Percentiles rank a stretch among this genome's conserved stretches.
phyloP scores from a whole-genome alignment of 1,140 invertebrate species.

The Uloborus diversus region DNA sequence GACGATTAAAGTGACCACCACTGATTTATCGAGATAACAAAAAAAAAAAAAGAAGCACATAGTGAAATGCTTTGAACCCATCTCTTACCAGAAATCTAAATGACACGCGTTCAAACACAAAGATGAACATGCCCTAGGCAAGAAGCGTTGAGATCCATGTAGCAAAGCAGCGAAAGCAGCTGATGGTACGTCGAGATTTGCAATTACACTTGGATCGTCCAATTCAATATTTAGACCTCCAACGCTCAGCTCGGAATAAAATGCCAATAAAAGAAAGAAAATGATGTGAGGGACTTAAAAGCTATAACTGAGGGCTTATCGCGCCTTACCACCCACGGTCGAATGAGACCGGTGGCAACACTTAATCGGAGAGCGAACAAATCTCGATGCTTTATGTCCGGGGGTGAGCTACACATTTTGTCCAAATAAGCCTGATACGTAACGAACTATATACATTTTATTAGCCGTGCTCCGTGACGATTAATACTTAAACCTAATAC shows the following conservation, averaged over 20 bases:
- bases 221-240: conserved; percentile 55
- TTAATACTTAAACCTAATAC: no score
- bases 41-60: no score
- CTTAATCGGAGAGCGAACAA: conserved; percentile 28
- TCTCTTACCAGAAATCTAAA: background rate
- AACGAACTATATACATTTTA: no score
- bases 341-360: conserved; percentile 54
- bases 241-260: conserved; percentile 33
- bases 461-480: no score
- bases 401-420: conserved; percentile 9
- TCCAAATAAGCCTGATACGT: no score
- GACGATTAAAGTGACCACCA: no score
- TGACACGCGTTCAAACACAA: background rate
- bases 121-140: background rate
- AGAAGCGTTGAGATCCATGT: conserved; percentile 39
- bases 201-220: conserved; percentile 34
- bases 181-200: conserved; percentile 22
- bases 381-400: background rate
- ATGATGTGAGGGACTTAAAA: conserved; percentile 41
- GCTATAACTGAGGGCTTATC: conserved; percentile 49
- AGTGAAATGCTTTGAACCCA: background rate
- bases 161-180: background rate
- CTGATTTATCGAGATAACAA: no score
- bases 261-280: conserved; percentile 36
- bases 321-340: conserved; percentile 52